Base-by-base conservation (phyloP, 1,140 invertebrate genomes). In the Colletes gigas region DNA sequence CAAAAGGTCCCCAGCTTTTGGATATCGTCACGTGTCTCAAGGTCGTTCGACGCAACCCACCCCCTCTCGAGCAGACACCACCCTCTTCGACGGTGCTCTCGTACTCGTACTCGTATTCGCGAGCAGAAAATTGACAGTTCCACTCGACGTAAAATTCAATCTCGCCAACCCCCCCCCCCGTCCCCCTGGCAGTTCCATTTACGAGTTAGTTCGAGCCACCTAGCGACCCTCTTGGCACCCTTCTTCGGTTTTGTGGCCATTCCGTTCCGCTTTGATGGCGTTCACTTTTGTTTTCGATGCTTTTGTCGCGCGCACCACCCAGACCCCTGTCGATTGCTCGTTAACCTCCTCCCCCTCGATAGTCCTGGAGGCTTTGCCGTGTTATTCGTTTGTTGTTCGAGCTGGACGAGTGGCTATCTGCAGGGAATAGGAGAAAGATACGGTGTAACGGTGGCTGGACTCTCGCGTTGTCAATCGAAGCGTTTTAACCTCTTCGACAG, bases 101-200 rank as follows among this genome's bases (percentile, higher is more conserved):
- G 44, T 44, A 68, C 44, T 57, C 21, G 55, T 76, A 59, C 72
- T 67, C 69, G 55, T 76, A 59, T 69, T 67, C 69, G 70, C 69
- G 69, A 73, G 82, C 88, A 89, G 85, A 89, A 89, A 87, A 90
- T 89, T 90, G 82, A 82, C 70, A 68, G 74, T 83, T 89, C 84
- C 77, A 81, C 87, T 90, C 82, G 83, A 87, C 84, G 83, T 85
- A 89, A 90, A 89, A 90, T 89, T 90, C 82, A 90, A 90, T 90
- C 85, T 87, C 77, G 68, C 7, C 50, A 10, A 50, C 80, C 81
- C 75, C 75, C 67, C n/a, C n/a, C n/a, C n/a, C n/a, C n/a, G n/a
- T n/a, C n/a, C n/a, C 4, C 73, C 17, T 17, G 1, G 4, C 39
- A 4, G 30, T 88, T 87, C 88, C 86, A 89, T 89, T 88, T 88